Evolutionary conservation across 2,113 vertebrate species (phyloP), one percentile per base, ranked within the genome.

Genomic region (Garra rufa): DNA sequence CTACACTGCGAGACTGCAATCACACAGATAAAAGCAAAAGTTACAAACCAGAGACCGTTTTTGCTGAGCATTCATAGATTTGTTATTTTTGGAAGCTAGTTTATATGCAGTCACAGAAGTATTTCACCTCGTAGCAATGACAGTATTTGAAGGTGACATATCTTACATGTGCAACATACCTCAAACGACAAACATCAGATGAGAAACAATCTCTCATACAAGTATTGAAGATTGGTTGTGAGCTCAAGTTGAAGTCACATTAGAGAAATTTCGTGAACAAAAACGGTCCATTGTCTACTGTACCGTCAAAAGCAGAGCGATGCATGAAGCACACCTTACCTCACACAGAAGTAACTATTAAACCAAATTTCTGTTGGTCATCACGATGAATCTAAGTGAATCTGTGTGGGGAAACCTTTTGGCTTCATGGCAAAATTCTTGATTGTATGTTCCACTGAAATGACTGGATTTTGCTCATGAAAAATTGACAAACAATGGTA

Each of bases 1-100:
- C 98, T 92, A 99, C 98, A 28, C 98, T 99, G 81, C 97, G 96
- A 74, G 98, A 99, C 98, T 99, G 88, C 71, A 95, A 85, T 89
- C 30, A 89, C 61, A 87, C 19, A 81, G 70, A 82, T 74, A 48
- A 48, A 80, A 70, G 63, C 52, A 77, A 43, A 34, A 55, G 30
- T 71, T 79, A 83, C 4, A 7, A 48, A 41, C n/a, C 13, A 17
- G 0, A 75, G 38, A n/a, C 9, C 9, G 52, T 28, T 52, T 70
- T 38, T 7, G 24, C 15, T 46, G 24, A 59, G 30, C 46, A 85
- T 50, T 52, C 75, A 52, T 19, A 9, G 3, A 30, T 46, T 84
- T 24, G 52, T 19, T 83, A 48, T 65, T 50, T 50, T 76, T 24
- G 15, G 34, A 34, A 50, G 41, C 17, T 76, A 30, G 24, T 69